Evolutionary conservation across 2,797 vertebrate genomes (phyloP).

Genomic region (Hydrocynus forskahlii): DNA sequence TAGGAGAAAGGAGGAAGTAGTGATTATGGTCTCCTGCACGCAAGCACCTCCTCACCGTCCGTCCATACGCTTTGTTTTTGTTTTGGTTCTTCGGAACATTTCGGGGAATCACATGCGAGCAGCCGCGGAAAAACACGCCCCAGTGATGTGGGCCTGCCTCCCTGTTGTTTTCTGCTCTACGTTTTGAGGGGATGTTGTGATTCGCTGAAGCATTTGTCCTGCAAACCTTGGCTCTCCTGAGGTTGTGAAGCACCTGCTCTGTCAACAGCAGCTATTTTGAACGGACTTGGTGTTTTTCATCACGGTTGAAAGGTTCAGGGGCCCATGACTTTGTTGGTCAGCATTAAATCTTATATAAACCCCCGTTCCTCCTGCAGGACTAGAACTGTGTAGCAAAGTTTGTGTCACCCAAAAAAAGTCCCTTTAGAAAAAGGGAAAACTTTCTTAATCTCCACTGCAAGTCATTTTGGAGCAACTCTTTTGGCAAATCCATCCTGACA

Average conservation of each 20-base stretch:
- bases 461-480: too few species aligned
- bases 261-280: background rate
- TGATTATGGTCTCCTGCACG: conserved; percentile 6
- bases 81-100: conserved; percentile 33
- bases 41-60: conserved; percentile 15
- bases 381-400: too few species aligned
- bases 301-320: background rate
- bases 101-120: conserved; percentile 28
- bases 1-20: background rate
- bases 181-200: conserved; percentile 3
- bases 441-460: too few species aligned
- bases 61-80: conserved; percentile 37
- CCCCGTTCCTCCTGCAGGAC: too few species aligned
- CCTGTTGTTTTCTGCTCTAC: conserved; percentile 2
- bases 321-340: background rate
- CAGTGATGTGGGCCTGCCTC: conserved; percentile 1
- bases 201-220: conserved; percentile 8
- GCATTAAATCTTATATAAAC: too few species aligned
- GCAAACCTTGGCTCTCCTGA: background rate
- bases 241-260: background rate
- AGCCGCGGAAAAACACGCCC: conserved; percentile 34
- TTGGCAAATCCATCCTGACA: too few species aligned
- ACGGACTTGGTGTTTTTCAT: conserved; percentile 1
- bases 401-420: too few species aligned
- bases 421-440: too few species aligned